A percentile compares a stretch with the other conserved stretches of the same genome.
Conservation (phyloP, 2,113 vertebrate species). For the Cacatua alba region DNA sequence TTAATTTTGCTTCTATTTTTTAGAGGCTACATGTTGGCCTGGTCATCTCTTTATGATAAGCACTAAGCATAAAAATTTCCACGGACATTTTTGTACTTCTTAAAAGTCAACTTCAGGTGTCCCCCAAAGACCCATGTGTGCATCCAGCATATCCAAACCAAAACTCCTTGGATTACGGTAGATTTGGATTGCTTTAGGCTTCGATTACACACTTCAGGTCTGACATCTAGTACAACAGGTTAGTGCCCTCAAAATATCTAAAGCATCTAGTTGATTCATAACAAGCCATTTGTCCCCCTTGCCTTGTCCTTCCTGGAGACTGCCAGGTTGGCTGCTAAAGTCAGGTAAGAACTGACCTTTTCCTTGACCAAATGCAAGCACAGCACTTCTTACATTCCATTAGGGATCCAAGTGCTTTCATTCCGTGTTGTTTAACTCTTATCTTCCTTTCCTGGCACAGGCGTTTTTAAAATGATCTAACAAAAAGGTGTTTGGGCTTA, state of each 20-base stretch:
- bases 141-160: background rate
- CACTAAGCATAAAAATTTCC: background rate
- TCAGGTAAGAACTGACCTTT: background rate
- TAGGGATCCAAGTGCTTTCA: background rate
- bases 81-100: background rate
- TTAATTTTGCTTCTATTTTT: background rate
- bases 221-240: background rate
- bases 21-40: background rate
- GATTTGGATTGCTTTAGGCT: background rate
- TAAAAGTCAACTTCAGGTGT: background rate
- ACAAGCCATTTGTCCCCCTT: background rate
- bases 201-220: background rate
- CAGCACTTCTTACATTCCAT: background rate
- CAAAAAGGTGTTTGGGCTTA: background rate
- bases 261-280: background rate
- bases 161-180: background rate
- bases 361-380: rapidly evolving
- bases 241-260: background rate
- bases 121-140: background rate
- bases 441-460: background rate
- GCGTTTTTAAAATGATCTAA: background rate
- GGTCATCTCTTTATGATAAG: background rate
- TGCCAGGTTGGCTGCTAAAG: background rate
- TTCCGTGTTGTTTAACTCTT: background rate
- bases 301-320: background rate